These are phyloP conservation scores for Lomographa bimaculata DNA, from an alignment of 2,888 invertebrate species.

Conservation along the genomic window DNA sequence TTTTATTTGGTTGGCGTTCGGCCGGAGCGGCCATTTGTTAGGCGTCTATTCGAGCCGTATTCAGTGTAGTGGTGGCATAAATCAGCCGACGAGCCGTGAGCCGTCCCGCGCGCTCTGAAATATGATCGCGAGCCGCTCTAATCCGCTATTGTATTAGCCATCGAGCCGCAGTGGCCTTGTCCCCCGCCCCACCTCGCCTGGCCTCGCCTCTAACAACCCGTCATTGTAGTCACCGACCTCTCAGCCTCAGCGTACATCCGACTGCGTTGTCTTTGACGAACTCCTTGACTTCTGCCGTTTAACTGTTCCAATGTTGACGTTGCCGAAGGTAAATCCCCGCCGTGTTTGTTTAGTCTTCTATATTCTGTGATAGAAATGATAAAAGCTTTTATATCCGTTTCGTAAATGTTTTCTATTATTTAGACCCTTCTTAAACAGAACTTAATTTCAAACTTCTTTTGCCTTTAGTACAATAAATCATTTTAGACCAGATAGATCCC, in stretches of 20 bases:
- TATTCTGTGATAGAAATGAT: background rate
- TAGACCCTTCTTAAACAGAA: no score
- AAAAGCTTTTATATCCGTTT: no score
- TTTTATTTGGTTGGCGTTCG: constrained; percentile 53
- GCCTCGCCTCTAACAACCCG: constrained; percentile 1
- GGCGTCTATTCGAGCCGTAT: constrained; percentile 45
- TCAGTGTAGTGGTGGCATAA: constrained; percentile 46
- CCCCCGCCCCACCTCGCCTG: no score
- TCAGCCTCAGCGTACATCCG: background rate
- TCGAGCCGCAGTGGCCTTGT: constrained; percentile 27
- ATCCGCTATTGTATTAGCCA: constrained; percentile 42
- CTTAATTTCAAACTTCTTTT: no score
- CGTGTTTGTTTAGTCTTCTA: background rate
- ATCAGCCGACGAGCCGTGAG: constrained; percentile 42
- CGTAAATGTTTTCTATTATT: no score
- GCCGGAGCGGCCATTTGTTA: constrained; percentile 48
- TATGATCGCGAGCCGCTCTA: constrained; percentile 43
- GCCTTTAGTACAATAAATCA: no score
- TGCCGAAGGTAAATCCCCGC: constrained; percentile 1
- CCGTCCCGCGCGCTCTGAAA: constrained; percentile 40
- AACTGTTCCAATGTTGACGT: constrained; percentile 2
- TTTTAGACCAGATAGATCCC: no score
- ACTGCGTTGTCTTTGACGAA: constrained; percentile 4
- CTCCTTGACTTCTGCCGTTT: constrained; percentile 7
- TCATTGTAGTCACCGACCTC: background rate